Conservation (phyloP, 2,888 invertebrate genomes). For the Eurytoma adleriae region DNA sequence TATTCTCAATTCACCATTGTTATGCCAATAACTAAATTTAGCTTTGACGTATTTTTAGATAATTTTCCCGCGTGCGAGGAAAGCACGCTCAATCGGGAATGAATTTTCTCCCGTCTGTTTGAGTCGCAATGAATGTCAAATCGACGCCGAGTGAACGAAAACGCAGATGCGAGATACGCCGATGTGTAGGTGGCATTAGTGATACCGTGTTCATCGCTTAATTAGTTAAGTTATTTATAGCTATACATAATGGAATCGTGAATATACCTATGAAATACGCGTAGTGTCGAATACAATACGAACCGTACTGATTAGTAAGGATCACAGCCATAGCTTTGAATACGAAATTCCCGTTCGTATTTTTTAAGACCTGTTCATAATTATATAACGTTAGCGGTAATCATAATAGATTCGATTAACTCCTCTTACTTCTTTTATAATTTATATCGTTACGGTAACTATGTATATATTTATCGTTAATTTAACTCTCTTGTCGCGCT, state of each 20-base stretch:
- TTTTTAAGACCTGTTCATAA: slow-evolving; percentile 70
- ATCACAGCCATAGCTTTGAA: slow-evolving; percentile 77
- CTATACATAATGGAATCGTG: slow-evolving; percentile 54
- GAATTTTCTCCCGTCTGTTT: too few species aligned
- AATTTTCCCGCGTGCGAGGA: too few species aligned
- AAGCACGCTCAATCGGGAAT: too few species aligned
- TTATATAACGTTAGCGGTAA: slow-evolving; percentile 70
- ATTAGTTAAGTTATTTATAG: slow-evolving; percentile 52
- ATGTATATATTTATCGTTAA: slow-evolving; percentile 12
- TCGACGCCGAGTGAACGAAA: slow-evolving; percentile 15
- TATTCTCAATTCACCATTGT: neutral
- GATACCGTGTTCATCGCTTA: slow-evolving; percentile 33
- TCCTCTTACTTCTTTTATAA: slow-evolving; percentile 4
- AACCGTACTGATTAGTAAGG: slow-evolving; percentile 70
- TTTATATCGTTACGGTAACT: slow-evolving; percentile 4
- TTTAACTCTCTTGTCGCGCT: slow-evolving; percentile 19
- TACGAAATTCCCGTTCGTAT: slow-evolving; percentile 74
- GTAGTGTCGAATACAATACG: slow-evolving; percentile 69
- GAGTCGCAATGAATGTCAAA: too few species aligned
- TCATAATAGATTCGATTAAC: slow-evolving; percentile 62
- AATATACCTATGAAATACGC: slow-evolving; percentile 62
- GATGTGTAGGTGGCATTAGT: slow-evolving; percentile 22
- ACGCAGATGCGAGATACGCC: slow-evolving; percentile 1
- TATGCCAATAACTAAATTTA: neutral
- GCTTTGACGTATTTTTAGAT: neutral